Conservation (phyloP, 2,113 vertebrate species). For the Anser brachyrhynchus region DNA sequence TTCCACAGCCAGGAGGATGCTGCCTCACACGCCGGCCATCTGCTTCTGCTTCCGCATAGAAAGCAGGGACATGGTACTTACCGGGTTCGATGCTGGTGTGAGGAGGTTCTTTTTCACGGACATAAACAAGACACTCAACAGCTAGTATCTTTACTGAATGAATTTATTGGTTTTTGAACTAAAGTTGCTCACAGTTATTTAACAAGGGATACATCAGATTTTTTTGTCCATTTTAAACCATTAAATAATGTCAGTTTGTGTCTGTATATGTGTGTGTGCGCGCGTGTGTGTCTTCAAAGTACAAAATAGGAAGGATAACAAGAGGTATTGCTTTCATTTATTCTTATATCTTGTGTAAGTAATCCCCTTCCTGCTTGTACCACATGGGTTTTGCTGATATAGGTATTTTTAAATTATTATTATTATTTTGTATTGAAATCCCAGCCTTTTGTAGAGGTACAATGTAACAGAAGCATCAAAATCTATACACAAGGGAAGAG, state of each 20-base stretch:
- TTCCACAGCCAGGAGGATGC: rapidly evolving
- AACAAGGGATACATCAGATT: slow-evolving; percentile 89
- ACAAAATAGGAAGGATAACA: slow-evolving; percentile 88
- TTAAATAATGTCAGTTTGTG: slow-evolving; percentile 80
- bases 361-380: slow-evolving; percentile 81
- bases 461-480: slow-evolving; percentile 87
- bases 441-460: slow-evolving; percentile 83
- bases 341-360: slow-evolving; percentile 79
- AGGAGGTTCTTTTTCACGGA: not conserved
- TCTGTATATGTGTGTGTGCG: slow-evolving; percentile 71
- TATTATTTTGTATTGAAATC: slow-evolving; percentile 71
- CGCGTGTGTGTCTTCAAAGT: slow-evolving; percentile 79
- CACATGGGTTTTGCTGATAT: slow-evolving; percentile 72
- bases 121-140: slow-evolving; percentile 67
- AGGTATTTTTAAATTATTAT: slow-evolving; percentile 74
- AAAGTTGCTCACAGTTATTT: slow-evolving; percentile 95
- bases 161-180: slow-evolving; percentile 95
- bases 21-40: not conserved
- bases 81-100: not conserved
- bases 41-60: not conserved
- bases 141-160: slow-evolving; percentile 84
- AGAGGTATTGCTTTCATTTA: slow-evolving; percentile 93
- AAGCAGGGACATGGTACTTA: rapidly evolving
- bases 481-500: slow-evolving; percentile 81
- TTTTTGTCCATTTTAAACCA: slow-evolving; percentile 84